Percentiles rank a stretch among this genome's conserved stretches.
Evolutionary conservation across 1,140 invertebrate species (phyloP).

Genomic region (Pantala flavescens): DNA sequence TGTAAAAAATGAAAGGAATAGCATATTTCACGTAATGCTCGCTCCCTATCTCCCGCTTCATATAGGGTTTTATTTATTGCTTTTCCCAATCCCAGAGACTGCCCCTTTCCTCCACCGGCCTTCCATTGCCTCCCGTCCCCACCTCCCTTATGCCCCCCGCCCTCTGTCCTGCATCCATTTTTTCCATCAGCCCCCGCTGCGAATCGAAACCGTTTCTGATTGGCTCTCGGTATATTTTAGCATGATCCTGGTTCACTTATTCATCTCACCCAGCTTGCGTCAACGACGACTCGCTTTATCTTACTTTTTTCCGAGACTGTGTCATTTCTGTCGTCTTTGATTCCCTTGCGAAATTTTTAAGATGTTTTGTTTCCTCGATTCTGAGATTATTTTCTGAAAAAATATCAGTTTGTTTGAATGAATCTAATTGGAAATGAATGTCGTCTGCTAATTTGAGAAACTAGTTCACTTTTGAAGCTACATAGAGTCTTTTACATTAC

Average conservation of each 20-base stretch:
- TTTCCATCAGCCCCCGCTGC: not conserved
- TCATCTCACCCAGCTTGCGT: not conserved
- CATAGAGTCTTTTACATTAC: too few relatives aligned
- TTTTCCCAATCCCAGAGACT: not conserved
- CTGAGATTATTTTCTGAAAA: too few relatives aligned
- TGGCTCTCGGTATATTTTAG: not conserved
- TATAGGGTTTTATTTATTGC: not conserved
- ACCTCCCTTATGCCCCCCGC: not conserved
- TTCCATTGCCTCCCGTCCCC: not conserved
- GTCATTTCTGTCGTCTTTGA: too few relatives aligned
- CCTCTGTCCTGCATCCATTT: not conserved
- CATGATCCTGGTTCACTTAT: not conserved
- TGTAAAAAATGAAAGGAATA: slow-evolving; percentile 8
- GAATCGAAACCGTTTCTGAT: not conserved
- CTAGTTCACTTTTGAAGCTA: too few relatives aligned
- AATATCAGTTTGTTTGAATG: too few relatives aligned
- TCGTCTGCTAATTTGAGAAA: too few relatives aligned
- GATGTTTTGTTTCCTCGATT: too few relatives aligned
- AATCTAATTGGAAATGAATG: too few relatives aligned
- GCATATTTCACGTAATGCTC: slow-evolving; percentile 9
- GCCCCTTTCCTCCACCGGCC: not conserved
- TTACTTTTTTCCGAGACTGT: not conserved
- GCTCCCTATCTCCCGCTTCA: not conserved
- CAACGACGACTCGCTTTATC: not conserved
- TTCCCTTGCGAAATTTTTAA: too few relatives aligned